Evolutionary conservation across 2,797 vertebrate genomes (phyloP).

Genomic region (Sorex maritimensis): DNA sequence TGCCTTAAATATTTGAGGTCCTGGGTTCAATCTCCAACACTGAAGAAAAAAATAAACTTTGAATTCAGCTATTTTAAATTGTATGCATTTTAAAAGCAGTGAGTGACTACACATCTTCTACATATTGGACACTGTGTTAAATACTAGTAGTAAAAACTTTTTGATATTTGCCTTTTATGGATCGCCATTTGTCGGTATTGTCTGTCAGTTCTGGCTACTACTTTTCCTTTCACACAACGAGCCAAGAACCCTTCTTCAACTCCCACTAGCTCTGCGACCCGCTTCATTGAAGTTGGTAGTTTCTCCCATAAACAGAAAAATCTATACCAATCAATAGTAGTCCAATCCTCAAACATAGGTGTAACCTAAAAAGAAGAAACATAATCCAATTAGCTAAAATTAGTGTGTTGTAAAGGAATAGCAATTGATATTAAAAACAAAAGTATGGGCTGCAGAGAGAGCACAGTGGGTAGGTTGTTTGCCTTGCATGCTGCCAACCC

Average conservation of each 20-base stretch:
- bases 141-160: neutral
- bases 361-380: constrained; percentile 93
- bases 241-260: constrained; percentile 98
- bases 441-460: neutral
- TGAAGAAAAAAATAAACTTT: too few species aligned
- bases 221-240: constrained; percentile 95
- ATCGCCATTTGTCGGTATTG: constrained; percentile 97
- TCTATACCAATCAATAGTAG: constrained; percentile 98
- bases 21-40: too few species aligned
- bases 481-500: too few species aligned
- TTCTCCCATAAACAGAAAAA: constrained; percentile 99
- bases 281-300: constrained; percentile 96
- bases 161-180: constrained; percentile 95
- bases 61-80: too few species aligned
- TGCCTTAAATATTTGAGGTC: too few species aligned
- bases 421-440: constrained; percentile 42
- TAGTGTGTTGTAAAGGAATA: constrained; percentile 66
- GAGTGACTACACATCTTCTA: neutral
- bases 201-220: constrained; percentile 96
- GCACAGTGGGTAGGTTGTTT: neutral
- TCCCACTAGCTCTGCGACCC: constrained; percentile 98
- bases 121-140: neutral
- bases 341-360: constrained; percentile 97
- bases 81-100: neutral
- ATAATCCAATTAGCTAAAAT: constrained; percentile 60